Evolutionary conservation across 2,113 vertebrate species (phyloP).

Genomic region (Apistogramma diplotaenia): DNA sequence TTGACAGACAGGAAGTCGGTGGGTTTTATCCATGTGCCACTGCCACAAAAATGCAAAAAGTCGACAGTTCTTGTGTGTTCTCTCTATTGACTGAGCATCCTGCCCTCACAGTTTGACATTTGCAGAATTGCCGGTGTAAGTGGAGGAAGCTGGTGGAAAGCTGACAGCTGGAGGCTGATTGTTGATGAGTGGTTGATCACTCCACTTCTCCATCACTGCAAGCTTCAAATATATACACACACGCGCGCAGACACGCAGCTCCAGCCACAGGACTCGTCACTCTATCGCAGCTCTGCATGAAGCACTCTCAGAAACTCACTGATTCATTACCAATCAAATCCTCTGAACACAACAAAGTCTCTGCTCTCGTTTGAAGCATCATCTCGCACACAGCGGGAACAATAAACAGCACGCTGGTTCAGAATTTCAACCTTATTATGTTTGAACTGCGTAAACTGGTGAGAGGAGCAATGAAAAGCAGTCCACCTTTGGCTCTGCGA

Average conservation of each 20-base stretch:
- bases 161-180: slow-evolving; percentile 36
- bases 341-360: slow-evolving; percentile 6
- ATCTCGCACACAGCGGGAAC: neutral
- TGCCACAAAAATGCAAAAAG: neutral
- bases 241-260: neutral
- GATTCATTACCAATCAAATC: neutral
- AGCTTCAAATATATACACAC: neutral
- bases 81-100: neutral
- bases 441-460: neutral
- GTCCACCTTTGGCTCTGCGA: neutral
- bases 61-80: neutral
- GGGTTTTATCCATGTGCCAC: neutral
- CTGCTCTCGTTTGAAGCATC: neutral
- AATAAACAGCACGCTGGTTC: neutral
- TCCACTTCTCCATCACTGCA: neutral
- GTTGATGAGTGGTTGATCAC: slow-evolving; percentile 9
- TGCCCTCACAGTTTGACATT: slow-evolving; percentile 9
- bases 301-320: neutral
- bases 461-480: neutral
- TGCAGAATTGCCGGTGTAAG: neutral
- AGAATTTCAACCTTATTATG: neutral
- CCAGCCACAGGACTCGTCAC: neutral
- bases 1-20: neutral
- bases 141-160: slow-evolving; percentile 1
- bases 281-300: neutral